phyloP scores from a whole-genome alignment of 1,140 invertebrate species.

The Apis dorsata region DNA sequence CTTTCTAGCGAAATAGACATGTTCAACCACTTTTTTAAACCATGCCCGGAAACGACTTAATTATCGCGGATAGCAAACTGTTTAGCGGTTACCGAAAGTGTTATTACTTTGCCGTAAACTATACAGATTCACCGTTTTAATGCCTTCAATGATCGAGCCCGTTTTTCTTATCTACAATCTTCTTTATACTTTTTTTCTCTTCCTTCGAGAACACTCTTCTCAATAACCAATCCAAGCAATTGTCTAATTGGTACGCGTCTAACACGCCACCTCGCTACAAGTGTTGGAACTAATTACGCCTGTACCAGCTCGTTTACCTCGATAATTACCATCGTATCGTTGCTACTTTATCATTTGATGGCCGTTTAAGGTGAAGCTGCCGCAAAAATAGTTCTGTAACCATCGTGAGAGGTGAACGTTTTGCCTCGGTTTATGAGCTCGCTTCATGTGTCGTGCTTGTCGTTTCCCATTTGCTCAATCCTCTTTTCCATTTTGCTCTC shows the following conservation, averaged over 20 bases:
- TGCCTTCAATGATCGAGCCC: not conserved
- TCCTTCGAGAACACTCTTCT: not conserved
- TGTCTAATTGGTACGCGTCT: constrained; percentile 20
- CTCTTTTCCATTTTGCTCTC: not conserved
- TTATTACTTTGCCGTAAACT: constrained; percentile 25
- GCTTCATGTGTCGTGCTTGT: not conserved
- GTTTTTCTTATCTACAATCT: not conserved
- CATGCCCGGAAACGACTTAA: constrained; percentile 40
- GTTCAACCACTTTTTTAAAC: constrained; percentile 15
- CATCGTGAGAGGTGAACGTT: constrained; percentile 9
- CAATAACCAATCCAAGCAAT: not conserved
- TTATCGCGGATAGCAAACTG: not conserved
- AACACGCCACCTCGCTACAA: constrained; percentile 3
- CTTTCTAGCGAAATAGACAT: not conserved
- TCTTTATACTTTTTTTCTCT: not conserved
- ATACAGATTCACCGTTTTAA: constrained; percentile 26
- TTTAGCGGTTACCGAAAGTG: constrained; percentile 11
- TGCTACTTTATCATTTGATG: constrained; percentile 22
- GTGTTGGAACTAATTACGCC: constrained; percentile 21
- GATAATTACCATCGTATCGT: constrained; percentile 13
- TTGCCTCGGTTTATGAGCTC: constrained; percentile 11
- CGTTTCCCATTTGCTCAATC: not conserved
- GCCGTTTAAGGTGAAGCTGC: constrained; percentile 13
- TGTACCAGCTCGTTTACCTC: constrained; percentile 33
- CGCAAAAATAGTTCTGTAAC: constrained; percentile 11